A percentile compares a stretch with the other conserved stretches of the same genome.
Evolutionary conservation across 2,888 invertebrate species (phyloP).

Genomic region (Metacarcinus magister): DNA sequence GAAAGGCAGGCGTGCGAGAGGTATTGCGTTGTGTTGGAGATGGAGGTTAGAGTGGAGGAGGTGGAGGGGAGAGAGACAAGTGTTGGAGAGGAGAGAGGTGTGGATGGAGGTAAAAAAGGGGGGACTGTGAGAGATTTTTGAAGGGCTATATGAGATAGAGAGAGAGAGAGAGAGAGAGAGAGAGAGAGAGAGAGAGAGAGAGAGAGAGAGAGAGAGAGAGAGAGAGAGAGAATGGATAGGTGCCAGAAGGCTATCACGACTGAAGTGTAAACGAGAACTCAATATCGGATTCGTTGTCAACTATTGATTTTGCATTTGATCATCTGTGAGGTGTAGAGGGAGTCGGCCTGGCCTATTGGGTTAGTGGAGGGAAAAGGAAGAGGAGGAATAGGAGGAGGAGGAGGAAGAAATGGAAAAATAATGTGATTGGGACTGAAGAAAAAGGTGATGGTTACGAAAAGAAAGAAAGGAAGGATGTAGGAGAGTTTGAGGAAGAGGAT

Average conservation of each 20-base stretch:
- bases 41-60: not conserved
- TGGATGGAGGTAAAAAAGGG: not conserved
- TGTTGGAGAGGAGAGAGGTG: not conserved
- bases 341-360: not conserved
- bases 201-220: not conserved
- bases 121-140: not conserved
- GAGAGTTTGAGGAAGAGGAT: not conserved
- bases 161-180: constrained; percentile 26
- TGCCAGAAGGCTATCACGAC: not conserved
- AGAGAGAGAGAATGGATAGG: not conserved
- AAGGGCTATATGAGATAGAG: not conserved
- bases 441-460: not conserved
- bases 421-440: not conserved
- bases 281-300: constrained; percentile 3
- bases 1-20: not conserved
- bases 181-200: constrained; percentile 14
- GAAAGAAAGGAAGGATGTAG: not conserved
- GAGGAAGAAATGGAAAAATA: not conserved
- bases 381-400: not conserved
- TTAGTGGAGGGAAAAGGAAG: not conserved
- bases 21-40: not conserved
- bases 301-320: constrained; percentile 30
- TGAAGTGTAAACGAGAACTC: constrained; percentile 4
- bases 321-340: not conserved
- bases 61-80: not conserved